phyloP scores from a whole-genome alignment of 1,140 invertebrate genomes.

The Trachymyrmex cornetzi region DNA sequence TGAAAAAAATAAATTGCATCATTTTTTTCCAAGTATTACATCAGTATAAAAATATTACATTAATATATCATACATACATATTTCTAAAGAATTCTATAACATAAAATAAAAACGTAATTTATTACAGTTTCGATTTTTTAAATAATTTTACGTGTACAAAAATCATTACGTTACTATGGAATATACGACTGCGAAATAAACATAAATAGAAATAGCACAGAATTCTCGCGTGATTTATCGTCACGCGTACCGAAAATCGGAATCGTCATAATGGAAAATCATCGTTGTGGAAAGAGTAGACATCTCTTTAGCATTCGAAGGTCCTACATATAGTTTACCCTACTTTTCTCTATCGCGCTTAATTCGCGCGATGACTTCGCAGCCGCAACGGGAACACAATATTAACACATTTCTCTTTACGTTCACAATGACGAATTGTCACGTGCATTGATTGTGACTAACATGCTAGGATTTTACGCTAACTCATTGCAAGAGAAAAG shows the following conservation, averaged over 20 bases:
- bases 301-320: constrained; percentile 21
- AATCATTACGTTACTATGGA: not conserved
- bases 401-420: constrained; percentile 53
- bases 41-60: not conserved
- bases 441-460: constrained; percentile 24
- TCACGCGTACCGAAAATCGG: not conserved
- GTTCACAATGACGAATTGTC: constrained; percentile 27
- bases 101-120: not conserved
- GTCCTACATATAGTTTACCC: constrained; percentile 30
- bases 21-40: not conserved
- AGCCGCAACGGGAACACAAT: not conserved
- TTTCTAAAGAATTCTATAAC: not conserved
- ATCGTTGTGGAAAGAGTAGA: not conserved
- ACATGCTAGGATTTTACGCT: not conserved
- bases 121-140: not conserved
- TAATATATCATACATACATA: not conserved
- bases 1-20: not conserved
- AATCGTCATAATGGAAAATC: not conserved
- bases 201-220: not conserved
- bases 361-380: constrained; percentile 49
- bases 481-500: constrained; percentile 22
- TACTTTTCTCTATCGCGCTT: constrained; percentile 52
- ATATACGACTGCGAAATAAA: not conserved
- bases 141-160: not conserved
- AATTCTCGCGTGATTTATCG: not conserved